Base-by-base conservation (phyloP, 2,797 vertebrate genomes). In the Perodicticus potto region DNA sequence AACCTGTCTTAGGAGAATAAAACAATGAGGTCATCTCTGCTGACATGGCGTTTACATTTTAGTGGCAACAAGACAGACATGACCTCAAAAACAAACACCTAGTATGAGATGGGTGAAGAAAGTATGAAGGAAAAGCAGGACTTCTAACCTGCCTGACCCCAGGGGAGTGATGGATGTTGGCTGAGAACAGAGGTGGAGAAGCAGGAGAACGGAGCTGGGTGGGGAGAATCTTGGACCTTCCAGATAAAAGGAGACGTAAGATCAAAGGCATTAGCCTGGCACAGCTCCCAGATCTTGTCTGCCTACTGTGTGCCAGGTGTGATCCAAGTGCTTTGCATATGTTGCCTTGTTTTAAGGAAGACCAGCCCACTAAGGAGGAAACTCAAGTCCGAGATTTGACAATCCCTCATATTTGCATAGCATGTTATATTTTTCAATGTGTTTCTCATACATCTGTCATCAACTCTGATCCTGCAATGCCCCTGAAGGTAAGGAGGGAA, bases 371-470 rank as follows among this genome's bases (percentile, higher is more conserved):
- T 11, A 55, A 96, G 86, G 73, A 97, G 96, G 97, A 97, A 97
- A 87, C 88, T 53, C 53, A 45, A 65, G 40, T 55, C 84, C 12
- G 7, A 89, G 94, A 73, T 95, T 93, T 93, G 93, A 96, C 87
- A 89, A 96, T 94, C 86, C 29, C 57, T 91, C 59, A 7, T 43
- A 96, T 97, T 97, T 97, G 96, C 97, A 97, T 96, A 49, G 67
- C 4, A 40, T 78, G 57, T 77, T 88, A 11, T 70, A 73, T 72
- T 94, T 93, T 91, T 91, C 86, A 93, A 49, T 13, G 69, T 9
- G 82, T 57, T 87, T 84, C 95, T 97, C 97, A 97, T 70, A 80
- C 16, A 53, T 72, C 70, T 84, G 96, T 97, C 97, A 97, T 97
- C 91, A 86, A 34, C 83, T 92, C 45, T 85, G 77, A 96, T 93